Conservation (phyloP, 1,140 invertebrate genomes). For the Zeugodacus cucurbitae region DNA sequence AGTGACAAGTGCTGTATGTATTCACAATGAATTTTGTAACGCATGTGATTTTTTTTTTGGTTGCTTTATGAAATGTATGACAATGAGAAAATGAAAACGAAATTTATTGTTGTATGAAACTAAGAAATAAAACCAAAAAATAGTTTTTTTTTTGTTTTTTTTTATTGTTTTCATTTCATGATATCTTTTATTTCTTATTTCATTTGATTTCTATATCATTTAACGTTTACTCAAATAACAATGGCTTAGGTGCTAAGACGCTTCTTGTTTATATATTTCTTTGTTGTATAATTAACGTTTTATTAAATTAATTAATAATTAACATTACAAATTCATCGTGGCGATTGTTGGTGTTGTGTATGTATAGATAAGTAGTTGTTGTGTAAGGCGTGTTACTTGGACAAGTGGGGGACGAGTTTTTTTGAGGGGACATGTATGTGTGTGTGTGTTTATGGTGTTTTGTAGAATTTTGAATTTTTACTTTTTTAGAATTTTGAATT, state of each 20-base stretch:
- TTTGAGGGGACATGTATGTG: not conserved
- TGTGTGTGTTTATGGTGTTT: not conserved
- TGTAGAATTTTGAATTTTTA: not conserved
- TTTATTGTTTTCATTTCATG: slow-evolving; percentile 48
- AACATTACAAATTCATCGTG: slow-evolving; percentile 65
- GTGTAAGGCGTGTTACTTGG: not conserved
- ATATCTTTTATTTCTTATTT: slow-evolving; percentile 48
- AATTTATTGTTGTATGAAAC: not conserved
- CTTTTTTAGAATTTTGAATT: not conserved
- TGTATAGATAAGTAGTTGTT: not conserved
- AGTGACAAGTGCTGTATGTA: not conserved
- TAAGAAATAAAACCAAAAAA: slow-evolving; percentile 43
- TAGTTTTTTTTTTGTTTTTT: slow-evolving; percentile 44
- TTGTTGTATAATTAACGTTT: slow-evolving; percentile 34
- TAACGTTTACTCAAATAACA: slow-evolving; percentile 44
- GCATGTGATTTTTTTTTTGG: slow-evolving; percentile 53
- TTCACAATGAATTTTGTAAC: slow-evolving; percentile 3
- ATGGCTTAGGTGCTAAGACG: slow-evolving; percentile 15
- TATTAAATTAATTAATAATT: slow-evolving; percentile 46
- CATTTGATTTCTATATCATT: slow-evolving; percentile 36
- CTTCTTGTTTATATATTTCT: slow-evolving; percentile 27
- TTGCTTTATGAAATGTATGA: slow-evolving; percentile 46
- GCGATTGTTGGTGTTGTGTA: slow-evolving; percentile 40
- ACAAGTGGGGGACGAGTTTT: not conserved
- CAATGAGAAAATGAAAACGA: slow-evolving; percentile 27